These are phyloP conservation scores for Anableps anableps DNA, from an alignment of 2,797 vertebrate species.

Conservation along the genomic window DNA sequence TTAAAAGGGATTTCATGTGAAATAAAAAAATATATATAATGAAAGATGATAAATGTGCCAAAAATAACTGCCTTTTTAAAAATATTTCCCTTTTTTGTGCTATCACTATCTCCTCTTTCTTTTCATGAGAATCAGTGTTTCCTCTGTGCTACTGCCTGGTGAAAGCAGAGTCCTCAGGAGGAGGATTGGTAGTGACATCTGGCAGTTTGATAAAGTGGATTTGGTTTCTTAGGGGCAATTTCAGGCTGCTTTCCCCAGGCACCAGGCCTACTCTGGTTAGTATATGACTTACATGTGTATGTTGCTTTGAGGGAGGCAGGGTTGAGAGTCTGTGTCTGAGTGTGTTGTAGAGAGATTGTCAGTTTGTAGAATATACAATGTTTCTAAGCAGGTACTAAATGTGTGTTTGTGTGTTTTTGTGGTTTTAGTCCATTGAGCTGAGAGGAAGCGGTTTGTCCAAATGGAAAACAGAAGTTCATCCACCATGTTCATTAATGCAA, in stretches of 20 bases:
- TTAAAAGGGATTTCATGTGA: constrained; percentile 7
- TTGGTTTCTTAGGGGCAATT: constrained; percentile 90
- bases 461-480: constrained; percentile 92
- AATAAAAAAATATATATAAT: background rate
- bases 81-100: constrained; percentile 3
- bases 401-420: constrained; percentile 41
- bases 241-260: constrained; percentile 85
- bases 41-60: constrained; percentile 15
- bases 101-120: constrained; percentile 35
- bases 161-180: constrained; percentile 67
- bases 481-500: constrained; percentile 88
- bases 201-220: constrained; percentile 94
- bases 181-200: constrained; percentile 86
- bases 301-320: constrained; percentile 53
- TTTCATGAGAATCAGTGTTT: constrained; percentile 47
- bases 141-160: constrained; percentile 61
- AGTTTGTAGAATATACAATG: constrained; percentile 47
- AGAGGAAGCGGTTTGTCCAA: constrained; percentile 85
- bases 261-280: constrained; percentile 87
- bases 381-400: constrained; percentile 47
- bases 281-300: constrained; percentile 93
- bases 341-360: constrained; percentile 42
- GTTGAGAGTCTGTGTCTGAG: constrained; percentile 29
- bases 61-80: constrained; percentile 14
- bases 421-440: constrained; percentile 52